Percentiles rank a stretch among this genome's conserved stretches.
Conservation (phyloP, 1,140 invertebrate species). For the Tenebrio molitor region DNA sequence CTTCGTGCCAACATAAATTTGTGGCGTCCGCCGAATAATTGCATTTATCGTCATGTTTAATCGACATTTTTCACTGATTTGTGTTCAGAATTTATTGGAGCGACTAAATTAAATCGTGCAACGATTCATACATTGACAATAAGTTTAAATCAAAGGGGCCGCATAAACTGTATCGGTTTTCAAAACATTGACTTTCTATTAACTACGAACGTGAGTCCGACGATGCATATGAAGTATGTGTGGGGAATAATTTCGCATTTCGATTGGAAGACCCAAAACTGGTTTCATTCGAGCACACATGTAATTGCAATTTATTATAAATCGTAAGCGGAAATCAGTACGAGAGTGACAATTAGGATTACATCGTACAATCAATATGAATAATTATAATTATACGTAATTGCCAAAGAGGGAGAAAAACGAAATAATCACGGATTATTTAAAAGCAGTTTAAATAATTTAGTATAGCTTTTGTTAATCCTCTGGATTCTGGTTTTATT, state of each 20-base stretch:
- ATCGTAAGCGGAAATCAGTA: no score
- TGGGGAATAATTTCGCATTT: slow-evolving; percentile 5
- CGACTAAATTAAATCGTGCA: slow-evolving; percentile 34
- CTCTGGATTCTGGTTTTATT: no score
- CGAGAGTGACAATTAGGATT: no score
- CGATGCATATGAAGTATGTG: slow-evolving; percentile 19
- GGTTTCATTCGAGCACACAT: slow-evolving; percentile 6
- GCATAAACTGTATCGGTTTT: slow-evolving; percentile 36
- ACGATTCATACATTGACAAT: slow-evolving; percentile 20
- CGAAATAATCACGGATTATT: no score
- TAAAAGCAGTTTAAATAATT: no score
- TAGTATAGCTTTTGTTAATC: no score
- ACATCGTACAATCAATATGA: no score
- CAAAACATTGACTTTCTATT: slow-evolving; percentile 34
- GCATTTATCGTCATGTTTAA: slow-evolving; percentile 40
- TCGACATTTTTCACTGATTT: slow-evolving; percentile 34
- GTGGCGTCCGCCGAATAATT: slow-evolving; percentile 30
- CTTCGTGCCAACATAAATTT: slow-evolving; percentile 36
- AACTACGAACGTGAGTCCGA: slow-evolving; percentile 9
- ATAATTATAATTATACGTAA: no score
- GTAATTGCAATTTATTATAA: no score
- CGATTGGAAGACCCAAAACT: slow-evolving; percentile 7
- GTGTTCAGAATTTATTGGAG: slow-evolving; percentile 16
- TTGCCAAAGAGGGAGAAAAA: no score
- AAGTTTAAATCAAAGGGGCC: slow-evolving; percentile 28